These are phyloP conservation scores for human DNA, from an alignment of 2,113 vertebrate species.

Conservation along the genomic window DNA sequence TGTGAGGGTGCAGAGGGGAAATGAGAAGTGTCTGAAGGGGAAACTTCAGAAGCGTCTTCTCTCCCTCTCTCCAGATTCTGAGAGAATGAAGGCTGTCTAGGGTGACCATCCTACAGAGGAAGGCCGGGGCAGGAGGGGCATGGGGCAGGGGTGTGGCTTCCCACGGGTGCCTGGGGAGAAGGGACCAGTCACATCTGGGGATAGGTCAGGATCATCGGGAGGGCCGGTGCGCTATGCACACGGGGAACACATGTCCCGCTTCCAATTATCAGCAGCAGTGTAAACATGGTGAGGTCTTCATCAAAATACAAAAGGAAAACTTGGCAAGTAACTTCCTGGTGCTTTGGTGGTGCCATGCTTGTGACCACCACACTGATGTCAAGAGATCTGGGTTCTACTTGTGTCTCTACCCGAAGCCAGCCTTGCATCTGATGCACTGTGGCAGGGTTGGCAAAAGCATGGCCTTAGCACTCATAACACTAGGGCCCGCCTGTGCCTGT, in stretches of 20 bases:
- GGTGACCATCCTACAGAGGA: background rate
- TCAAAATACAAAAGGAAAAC: background rate
- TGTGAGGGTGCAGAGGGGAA: background rate
- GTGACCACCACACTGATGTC: background rate
- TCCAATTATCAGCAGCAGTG: background rate
- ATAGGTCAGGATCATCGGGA: too few species aligned
- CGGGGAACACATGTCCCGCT: background rate
- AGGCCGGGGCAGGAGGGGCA: background rate
- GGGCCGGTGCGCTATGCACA: too few species aligned
- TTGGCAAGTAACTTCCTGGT: background rate
- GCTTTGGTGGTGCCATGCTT: background rate
- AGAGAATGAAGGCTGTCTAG: background rate
- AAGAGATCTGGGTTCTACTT: background rate
- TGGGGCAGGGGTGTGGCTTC: background rate
- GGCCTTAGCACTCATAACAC: too few species aligned
- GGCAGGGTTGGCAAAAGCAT: background rate
- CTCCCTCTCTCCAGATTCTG: background rate
- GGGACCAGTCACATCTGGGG: background rate
- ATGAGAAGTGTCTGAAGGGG: too few species aligned
- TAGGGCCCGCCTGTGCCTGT: background rate
- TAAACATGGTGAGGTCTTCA: background rate
- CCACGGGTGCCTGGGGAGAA: background rate
- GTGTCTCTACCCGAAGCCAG: background rate
- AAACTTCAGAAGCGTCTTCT: background rate
- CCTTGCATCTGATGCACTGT: rapidly evolving